Evolutionary conservation across 1,140 invertebrate genomes (phyloP), one percentile per base, ranked within the genome.

Genomic region (Drosophila rufa): DNA sequence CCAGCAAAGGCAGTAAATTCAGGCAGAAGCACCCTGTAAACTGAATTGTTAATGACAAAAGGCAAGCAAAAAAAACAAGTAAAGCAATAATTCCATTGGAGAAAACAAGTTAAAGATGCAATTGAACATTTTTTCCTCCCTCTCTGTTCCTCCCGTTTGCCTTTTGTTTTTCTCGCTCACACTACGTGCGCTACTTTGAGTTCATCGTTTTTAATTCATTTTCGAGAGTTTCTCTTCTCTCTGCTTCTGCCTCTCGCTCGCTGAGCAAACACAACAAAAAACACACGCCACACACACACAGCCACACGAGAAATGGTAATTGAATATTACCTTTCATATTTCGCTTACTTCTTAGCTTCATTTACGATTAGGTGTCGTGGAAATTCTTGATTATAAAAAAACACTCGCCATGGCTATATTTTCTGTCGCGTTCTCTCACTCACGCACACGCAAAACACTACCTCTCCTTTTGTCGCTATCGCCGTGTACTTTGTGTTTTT

Each of bases 161-260:
- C 50, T 65, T 69, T 60, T 38, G 42, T 33, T 53, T 43, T 50
- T 45, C 58, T 58, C 48, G 25, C 56, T 42, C 59, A 15, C 60
- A 59, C 61, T 77, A 70, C 77, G 83, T 89, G 84, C 66, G 81
- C 84, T 89, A 89, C 81, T 89, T 89, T 85, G 79, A 85, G 85
- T 89, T 89, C 85, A 85, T 89, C 81, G 85, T 89, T 89, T 89
- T 85, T 82, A 89, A 90, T 89, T 89, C 75, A 75, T 89, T 87
- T 87, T 89, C 50, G 66, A 69, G 76, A 82, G 83, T 87, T 86
- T 86, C 83, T 82, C 83, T 79, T 79, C 79, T 75, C 79, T 65
- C 42, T 66, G 57, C 57, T 47, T 45, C 53, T 53, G 40, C 46
- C 17, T 60, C 42, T 55, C 43, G 33, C 42, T 58, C 56, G 40